Percentiles rank a stretch among this genome's conserved stretches.
phyloP scores from a whole-genome alignment of 1,140 invertebrate genomes.

The Pseudomyrmex gracilis region DNA sequence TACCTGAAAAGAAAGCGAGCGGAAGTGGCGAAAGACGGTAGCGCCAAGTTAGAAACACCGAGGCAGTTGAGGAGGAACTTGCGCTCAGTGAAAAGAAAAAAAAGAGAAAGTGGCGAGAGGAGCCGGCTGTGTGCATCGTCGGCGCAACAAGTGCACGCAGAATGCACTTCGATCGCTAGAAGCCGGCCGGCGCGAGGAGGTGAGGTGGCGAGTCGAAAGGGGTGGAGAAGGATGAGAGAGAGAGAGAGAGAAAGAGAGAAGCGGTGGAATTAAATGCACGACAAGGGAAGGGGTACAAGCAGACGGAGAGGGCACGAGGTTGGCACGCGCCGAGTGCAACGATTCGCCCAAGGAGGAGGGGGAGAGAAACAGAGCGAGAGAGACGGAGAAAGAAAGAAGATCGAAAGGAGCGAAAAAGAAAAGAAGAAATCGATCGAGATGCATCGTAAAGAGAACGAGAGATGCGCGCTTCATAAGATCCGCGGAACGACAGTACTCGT shows the following conservation, averaged over 20 bases:
- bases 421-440: slow-evolving; percentile 46
- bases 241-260: slow-evolving; percentile 43
- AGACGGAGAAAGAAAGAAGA: slow-evolving; percentile 12
- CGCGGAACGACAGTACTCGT: slow-evolving; percentile 54
- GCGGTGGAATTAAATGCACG: slow-evolving; percentile 72
- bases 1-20: background rate
- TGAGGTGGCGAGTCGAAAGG: slow-evolving; percentile 57
- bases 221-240: slow-evolving; percentile 62
- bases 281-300: slow-evolving; percentile 70
- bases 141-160: slow-evolving; percentile 76
- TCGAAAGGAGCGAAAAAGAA: slow-evolving; percentile 25
- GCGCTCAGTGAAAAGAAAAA: background rate
- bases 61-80: background rate
- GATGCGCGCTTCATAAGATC: slow-evolving; percentile 72
- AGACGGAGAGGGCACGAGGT: slow-evolving; percentile 77
- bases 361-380: background rate
- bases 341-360: slow-evolving; percentile 69
- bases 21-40: background rate
- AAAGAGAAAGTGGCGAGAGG: slow-evolving; percentile 42
- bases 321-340: slow-evolving; percentile 83
- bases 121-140: slow-evolving; percentile 59
- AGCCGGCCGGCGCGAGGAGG: slow-evolving; percentile 9
- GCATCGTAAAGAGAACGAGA: slow-evolving; percentile 71
- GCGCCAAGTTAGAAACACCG: background rate
- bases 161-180: slow-evolving; percentile 57